Conservation (phyloP, 1,140 invertebrate genomes). For the Hypothenemus hampei region DNA sequence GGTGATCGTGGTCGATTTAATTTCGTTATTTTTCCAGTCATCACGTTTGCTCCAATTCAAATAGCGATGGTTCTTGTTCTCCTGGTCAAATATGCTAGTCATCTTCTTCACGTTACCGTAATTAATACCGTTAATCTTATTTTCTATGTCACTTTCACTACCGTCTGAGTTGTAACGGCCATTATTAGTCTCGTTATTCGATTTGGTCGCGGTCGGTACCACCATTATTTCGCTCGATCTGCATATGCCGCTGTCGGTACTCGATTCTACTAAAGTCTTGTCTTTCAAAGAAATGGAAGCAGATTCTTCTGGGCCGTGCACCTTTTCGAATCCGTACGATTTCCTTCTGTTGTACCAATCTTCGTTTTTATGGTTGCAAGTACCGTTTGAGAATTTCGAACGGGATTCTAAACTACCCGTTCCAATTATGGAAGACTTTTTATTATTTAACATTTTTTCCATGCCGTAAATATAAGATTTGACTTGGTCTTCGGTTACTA, state of each 20-base stretch:
- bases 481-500: slow-evolving; percentile 42
- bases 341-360: slow-evolving; percentile 66
- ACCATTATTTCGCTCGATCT: slow-evolving; percentile 58
- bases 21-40: slow-evolving; percentile 21
- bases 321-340: slow-evolving; percentile 69
- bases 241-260: slow-evolving; percentile 67
- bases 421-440: slow-evolving; percentile 44
- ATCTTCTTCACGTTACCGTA: slow-evolving; percentile 33
- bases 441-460: slow-evolving; percentile 41
- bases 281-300: slow-evolving; percentile 43
- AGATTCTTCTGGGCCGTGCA: slow-evolving; percentile 47
- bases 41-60: slow-evolving; percentile 10
- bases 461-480: slow-evolving; percentile 47
- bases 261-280: slow-evolving; percentile 57
- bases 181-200: slow-evolving; percentile 20
- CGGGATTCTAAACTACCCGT: slow-evolving; percentile 55
- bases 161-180: slow-evolving; percentile 21
- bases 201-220: slow-evolving; percentile 30
- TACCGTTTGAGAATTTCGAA: slow-evolving; percentile 46
- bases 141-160: slow-evolving; percentile 27
- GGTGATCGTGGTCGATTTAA: slow-evolving; percentile 39
- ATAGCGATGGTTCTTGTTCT: slow-evolving; percentile 13
- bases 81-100: slow-evolving; percentile 31
- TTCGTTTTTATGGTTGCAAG: slow-evolving; percentile 44
- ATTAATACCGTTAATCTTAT: slow-evolving; percentile 22